These are phyloP conservation scores for western clawed frog (Xenopus tropicalis) DNA, from an alignment of 2,113 vertebrate genomes.

Conservation along the genomic window DNA sequence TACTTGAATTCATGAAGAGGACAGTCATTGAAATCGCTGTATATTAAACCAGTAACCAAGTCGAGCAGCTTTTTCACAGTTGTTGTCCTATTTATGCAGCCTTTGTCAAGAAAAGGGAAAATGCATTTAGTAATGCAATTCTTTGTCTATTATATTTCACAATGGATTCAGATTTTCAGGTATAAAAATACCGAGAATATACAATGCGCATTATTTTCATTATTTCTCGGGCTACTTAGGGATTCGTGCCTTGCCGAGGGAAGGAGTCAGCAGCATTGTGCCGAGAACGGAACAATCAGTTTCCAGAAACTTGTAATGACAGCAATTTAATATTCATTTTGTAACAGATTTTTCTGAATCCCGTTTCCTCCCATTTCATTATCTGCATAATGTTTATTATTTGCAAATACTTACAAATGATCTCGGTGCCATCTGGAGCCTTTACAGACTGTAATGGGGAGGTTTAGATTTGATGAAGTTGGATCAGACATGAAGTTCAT, in stretches of 20 bases:
- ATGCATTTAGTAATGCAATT: conserved; percentile 14
- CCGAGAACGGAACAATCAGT: conserved; percentile 24
- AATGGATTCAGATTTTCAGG: conserved; percentile 15
- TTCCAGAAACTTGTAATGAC: conserved; percentile 32
- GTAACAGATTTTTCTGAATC: conserved; percentile 17
- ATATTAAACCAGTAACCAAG: neutral
- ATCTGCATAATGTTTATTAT: conserved; percentile 32
- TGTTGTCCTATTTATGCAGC: neutral
- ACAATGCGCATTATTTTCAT: conserved; percentile 35
- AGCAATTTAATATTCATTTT: conserved; percentile 43
- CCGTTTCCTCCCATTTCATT: conserved; percentile 37
- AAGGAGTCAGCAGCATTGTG: conserved; percentile 22
- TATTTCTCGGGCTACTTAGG: conserved; percentile 34
- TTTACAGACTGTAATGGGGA: conserved; percentile 8
- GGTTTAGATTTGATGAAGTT: neutral
- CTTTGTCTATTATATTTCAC: conserved; percentile 31
- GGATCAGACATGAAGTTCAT: neutral
- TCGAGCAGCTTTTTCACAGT: neutral
- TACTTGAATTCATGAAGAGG: neutral
- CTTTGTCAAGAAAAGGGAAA: conserved; percentile 25
- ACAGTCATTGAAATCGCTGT: neutral
- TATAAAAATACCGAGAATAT: conserved; percentile 29
- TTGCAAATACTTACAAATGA: conserved; percentile 29
- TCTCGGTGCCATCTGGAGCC: conserved; percentile 25
- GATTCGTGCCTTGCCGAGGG: conserved; percentile 24